Percentiles rank a stretch among this genome's conserved stretches.
Evolutionary conservation across 2,888 invertebrate species (phyloP).

Genomic region (Tanytarsus gracilentus): DNA sequence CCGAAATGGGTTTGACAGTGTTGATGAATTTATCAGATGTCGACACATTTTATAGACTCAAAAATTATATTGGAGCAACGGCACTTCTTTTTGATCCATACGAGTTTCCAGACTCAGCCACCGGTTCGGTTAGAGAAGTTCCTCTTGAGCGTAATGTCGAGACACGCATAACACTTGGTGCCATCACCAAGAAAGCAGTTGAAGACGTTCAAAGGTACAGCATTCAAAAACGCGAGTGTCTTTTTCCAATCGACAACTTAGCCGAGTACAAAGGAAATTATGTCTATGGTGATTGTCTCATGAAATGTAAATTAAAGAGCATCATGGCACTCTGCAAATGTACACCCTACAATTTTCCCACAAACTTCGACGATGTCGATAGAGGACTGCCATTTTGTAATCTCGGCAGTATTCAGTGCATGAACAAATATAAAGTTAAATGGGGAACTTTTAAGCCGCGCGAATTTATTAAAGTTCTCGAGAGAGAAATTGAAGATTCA

Average conservation of each 20-base stretch:
- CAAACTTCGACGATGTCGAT: slow-evolving; percentile 30
- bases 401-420: slow-evolving; percentile 37
- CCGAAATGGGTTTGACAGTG: slow-evolving; percentile 44
- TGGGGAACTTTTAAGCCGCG: slow-evolving; percentile 31
- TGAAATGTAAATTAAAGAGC: slow-evolving; percentile 44
- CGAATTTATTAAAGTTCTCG: slow-evolving; percentile 36
- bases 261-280: slow-evolving; percentile 41
- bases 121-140: slow-evolving; percentile 42
- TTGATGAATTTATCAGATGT: slow-evolving; percentile 45
- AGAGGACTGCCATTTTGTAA: slow-evolving; percentile 36
- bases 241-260: slow-evolving; percentile 43
- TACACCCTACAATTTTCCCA: slow-evolving; percentile 46
- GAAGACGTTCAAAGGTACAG: slow-evolving; percentile 29
- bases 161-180: slow-evolving; percentile 35
- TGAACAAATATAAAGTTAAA: slow-evolving; percentile 36
- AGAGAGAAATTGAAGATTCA: slow-evolving; percentile 44
- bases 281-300: slow-evolving; percentile 49
- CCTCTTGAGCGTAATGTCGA: slow-evolving; percentile 38
- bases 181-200: slow-evolving; percentile 28
- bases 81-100: slow-evolving; percentile 44
- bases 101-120: slow-evolving; percentile 45
- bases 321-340: slow-evolving; percentile 47
- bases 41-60: slow-evolving; percentile 48
- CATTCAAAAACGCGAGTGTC: slow-evolving; percentile 43
- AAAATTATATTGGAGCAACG: slow-evolving; percentile 45